phyloP scores from a whole-genome alignment of 2,797 vertebrate species.

The Myotis pilosus region DNA sequence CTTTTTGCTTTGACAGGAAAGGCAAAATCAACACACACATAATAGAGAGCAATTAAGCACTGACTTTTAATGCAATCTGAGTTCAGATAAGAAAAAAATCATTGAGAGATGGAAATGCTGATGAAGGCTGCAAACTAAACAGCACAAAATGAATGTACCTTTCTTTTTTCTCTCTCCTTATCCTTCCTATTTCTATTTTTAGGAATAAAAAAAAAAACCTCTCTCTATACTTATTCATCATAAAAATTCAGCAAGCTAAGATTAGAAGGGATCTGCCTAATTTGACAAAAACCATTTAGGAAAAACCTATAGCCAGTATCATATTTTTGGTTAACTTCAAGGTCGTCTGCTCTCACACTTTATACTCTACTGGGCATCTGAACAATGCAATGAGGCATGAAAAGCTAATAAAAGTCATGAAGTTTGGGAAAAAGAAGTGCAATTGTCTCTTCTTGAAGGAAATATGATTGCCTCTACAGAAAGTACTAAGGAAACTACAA shows the following conservation, averaged over 20 bases:
- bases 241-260: slow-evolving; percentile 20
- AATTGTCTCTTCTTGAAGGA: neutral
- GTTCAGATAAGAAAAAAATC: neutral
- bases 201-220: neutral
- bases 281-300: neutral
- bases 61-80: neutral
- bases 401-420: slow-evolving; percentile 19
- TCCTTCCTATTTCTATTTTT: neutral
- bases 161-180: neutral
- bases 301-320: neutral
- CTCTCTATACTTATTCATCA: neutral
- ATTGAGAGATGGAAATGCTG: neutral
- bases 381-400: neutral
- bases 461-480: neutral
- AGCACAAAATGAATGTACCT: neutral
- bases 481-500: neutral
- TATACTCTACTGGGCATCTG: neutral
- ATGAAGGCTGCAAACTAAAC: neutral
- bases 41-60: neutral
- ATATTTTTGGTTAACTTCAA: slow-evolving; percentile 38
- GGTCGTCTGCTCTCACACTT: neutral
- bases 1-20: neutral
- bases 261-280: neutral
- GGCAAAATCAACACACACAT: neutral
- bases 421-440: neutral